Base-by-base conservation (phyloP, 2,888 invertebrate genomes). In the Blastobasis adustella region DNA sequence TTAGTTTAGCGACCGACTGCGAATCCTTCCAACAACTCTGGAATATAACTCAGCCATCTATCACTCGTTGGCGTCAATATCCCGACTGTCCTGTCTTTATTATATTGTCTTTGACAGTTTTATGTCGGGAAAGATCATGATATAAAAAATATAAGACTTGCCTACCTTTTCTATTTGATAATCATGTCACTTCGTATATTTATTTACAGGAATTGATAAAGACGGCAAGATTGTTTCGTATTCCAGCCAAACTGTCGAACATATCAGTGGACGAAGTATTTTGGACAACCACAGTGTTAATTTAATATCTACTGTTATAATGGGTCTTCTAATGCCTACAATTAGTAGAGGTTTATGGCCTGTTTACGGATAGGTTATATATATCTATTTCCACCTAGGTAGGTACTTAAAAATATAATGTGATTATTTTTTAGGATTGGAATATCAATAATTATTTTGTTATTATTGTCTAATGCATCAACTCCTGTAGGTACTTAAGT, bases 281-380 rank as follows among this genome's bases (percentile, higher is more conserved):
- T 77, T 97, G 45, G 96, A 96, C 72, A 97, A 97, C 76, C 95
- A 97, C 71, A 93, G 95, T 69, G 95, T 97, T 0, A 97, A 97
- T 81, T 90, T 97, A 45, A 86, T 97, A 54, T 93, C 96, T 0
- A 94, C 93, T 54, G 91, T 96, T 49, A 76, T 94, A 6, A 94
- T 93, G 63, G 94, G 93, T 1, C 75, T 95, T 1, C 77, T 92
- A 5, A 90, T 94, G 66, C 95, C 96, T 8, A 88, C 90, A 60
- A 64, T 95, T 38, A 71, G 80, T 62, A 84, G 82, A 69, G 69
- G 62, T 45, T 56, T 81, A 5, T 86, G 85, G 82, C 74, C 76
- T 38, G 37, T 74, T 73, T 55, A 78, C 53, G 59, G 52, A 49
- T 54, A 38, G 37, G 8, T 37, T 8, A 40, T 23, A 23, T 23